phyloP scores from a whole-genome alignment of 2,113 vertebrate genomes.

The Heterotilapia buettikoferi region DNA sequence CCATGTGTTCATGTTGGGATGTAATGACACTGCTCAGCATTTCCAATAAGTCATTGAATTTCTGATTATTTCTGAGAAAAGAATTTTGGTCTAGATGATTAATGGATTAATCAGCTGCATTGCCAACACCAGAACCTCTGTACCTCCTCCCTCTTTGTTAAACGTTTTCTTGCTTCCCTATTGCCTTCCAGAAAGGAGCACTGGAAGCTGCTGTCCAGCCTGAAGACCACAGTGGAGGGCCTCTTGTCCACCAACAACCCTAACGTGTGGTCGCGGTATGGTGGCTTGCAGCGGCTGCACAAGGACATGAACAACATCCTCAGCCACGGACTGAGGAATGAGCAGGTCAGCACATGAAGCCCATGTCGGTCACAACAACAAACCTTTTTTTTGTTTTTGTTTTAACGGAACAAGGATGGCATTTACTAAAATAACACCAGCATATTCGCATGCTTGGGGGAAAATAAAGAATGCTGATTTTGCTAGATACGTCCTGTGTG shows the following conservation, averaged over 20 bases:
- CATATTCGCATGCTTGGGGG: neutral
- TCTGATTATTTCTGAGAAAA: neutral
- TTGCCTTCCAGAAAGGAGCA: slow-evolving; percentile 80
- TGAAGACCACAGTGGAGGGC: slow-evolving; percentile 97
- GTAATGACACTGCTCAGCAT: neutral
- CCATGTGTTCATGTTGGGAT: neutral
- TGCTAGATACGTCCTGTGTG: neutral
- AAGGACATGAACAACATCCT: slow-evolving; percentile 97
- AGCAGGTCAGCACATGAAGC: slow-evolving; percentile 76
- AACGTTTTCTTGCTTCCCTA: neutral
- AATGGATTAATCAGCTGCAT: neutral
- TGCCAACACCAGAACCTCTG: slow-evolving; percentile 23
- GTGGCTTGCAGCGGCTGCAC: slow-evolving; percentile 89
- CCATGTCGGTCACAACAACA: neutral
- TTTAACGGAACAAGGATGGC: neutral
- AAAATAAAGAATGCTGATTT: neutral
- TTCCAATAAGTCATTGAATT: neutral
- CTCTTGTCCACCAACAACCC: slow-evolving; percentile 91
- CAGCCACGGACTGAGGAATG: slow-evolving; percentile 86
- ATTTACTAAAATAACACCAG: neutral
- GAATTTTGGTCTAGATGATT: neutral
- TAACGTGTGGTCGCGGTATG: slow-evolving; percentile 97
- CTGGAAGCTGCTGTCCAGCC: slow-evolving; percentile 89
- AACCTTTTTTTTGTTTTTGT: neutral
- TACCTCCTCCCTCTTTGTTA: slow-evolving; percentile 9